Conservation (phyloP, 2,797 vertebrate genomes). For the Yasuhikotakia modesta region DNA sequence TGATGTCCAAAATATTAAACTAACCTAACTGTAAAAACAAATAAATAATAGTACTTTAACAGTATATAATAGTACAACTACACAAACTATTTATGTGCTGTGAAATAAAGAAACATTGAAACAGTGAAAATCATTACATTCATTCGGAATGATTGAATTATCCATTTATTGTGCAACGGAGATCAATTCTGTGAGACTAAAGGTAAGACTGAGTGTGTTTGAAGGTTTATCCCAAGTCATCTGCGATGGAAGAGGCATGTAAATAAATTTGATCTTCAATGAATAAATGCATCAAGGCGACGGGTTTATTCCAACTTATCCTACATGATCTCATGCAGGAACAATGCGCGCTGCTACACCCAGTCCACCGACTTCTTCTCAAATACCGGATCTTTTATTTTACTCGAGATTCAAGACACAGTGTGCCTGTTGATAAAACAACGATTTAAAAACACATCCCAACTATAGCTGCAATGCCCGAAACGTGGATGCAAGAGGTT, state of each 20-base stretch:
- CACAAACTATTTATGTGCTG: background rate
- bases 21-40: background rate
- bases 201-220: background rate
- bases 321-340: constrained; percentile 35
- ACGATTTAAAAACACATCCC: background rate
- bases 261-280: background rate
- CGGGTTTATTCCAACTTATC: constrained; percentile 25
- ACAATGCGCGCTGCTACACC: constrained; percentile 41
- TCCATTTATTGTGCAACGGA: constrained; percentile 13
- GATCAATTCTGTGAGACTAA: constrained; percentile 25
- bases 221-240: background rate
- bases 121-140: constrained; percentile 24
- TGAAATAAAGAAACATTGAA: background rate
- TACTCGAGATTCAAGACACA: constrained; percentile 30
- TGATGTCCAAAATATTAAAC: background rate
- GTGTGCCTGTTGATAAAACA: constrained; percentile 14
- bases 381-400: constrained; percentile 39
- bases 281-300: background rate
- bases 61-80: no score
- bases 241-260: background rate
- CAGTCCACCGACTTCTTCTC: constrained; percentile 40
- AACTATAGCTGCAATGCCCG: background rate
- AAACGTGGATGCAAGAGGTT: background rate
- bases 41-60: no score
- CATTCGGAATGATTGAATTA: constrained; percentile 32